phyloP scores from a whole-genome alignment of 2,113 vertebrate genomes.

The Malurus elegans region DNA sequence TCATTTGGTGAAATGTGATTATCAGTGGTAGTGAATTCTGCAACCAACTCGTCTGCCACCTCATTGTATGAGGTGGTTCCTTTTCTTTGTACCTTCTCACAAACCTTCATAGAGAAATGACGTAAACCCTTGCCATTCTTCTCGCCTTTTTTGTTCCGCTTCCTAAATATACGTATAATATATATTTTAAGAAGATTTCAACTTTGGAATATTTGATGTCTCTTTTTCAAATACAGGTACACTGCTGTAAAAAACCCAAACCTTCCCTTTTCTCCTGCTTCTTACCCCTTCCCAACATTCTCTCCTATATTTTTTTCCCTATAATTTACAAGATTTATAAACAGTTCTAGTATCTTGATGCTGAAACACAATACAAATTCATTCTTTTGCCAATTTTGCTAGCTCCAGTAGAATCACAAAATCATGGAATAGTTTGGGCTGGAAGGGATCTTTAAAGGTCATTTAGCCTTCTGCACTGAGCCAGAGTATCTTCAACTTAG shows the following conservation, averaged over 20 bases:
- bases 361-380: background rate
- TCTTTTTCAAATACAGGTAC: constrained; percentile 43
- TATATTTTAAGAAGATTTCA: constrained; percentile 43
- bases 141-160: constrained; percentile 96
- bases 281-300: background rate
- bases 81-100: constrained; percentile 98
- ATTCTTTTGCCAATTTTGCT: background rate
- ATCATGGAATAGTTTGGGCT: background rate
- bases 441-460: background rate
- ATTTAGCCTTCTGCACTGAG: background rate
- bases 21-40: constrained; percentile 95
- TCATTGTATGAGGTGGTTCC: constrained; percentile 98
- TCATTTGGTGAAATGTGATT: constrained; percentile 95
- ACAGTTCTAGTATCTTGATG: background rate
- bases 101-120: constrained; percentile 99
- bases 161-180: constrained; percentile 73
- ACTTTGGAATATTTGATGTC: constrained; percentile 31
- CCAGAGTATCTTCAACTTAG: background rate
- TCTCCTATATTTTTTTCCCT: background rate
- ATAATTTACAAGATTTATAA: background rate
- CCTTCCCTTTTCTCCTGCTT: background rate
- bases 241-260: background rate
- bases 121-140: constrained; percentile 97
- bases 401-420: background rate
- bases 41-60: constrained; percentile 96